Evolutionary conservation across 1,140 invertebrate genomes (phyloP), one percentile per base, ranked within the genome.

Genomic region (Atta cephalotes): DNA sequence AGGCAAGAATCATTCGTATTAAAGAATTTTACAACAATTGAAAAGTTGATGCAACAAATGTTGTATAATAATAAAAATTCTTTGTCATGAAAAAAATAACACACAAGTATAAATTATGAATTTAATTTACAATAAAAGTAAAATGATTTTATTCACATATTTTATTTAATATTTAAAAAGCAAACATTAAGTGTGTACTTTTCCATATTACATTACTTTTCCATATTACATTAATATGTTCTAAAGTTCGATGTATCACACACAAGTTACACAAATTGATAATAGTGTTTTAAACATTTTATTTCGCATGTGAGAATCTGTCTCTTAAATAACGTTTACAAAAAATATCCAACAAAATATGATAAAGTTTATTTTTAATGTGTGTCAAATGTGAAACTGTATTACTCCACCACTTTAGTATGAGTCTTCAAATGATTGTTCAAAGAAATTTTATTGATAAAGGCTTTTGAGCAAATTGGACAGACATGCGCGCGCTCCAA

Each of bases 391-490:
- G 39, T 45, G 39, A 45, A 45, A 10, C 9, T 45, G 9, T 12
- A 45, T 45, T 45, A 45, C 10, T 45, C 39, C 9, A 45, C 10
- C 39, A 45, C 39, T 45, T 45, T 45, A 45, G 35, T 65, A 71
- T 94, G 93, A 3, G 85, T 93, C 70, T 92, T 93, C 70, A 93
- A 65, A 39, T 94, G 94, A 86, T 89, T 91, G 68, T 92, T 90
- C 3, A 94, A 74, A 14, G 92, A 89, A 6, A 89, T 84, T 88
- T 85, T 90, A 79, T 93, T 94, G 16, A 94, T 92, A 35, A 94
- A 94, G 9, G 87, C 87, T 86, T 94, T 94, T 1, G 88, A 87
- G 60, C 94, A 94, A 53, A 92, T 74, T 0, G 91, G 89, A 76
- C 94, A 94, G 3, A 88, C 71, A 62, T 92, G 85, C 18, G 89